Conservation (phyloP, 2,113 vertebrate species). For the Cynocephalus volans region DNA sequence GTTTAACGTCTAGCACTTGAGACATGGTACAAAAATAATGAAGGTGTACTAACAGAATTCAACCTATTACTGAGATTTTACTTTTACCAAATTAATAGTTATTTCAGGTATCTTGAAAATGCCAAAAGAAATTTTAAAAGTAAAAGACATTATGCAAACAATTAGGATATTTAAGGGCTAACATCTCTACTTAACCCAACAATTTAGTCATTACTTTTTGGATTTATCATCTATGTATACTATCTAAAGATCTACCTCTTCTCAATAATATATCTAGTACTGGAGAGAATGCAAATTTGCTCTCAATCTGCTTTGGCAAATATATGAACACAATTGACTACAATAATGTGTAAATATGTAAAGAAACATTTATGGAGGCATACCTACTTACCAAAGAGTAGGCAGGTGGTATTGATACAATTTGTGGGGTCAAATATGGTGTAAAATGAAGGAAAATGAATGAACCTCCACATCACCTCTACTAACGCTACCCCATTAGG, state of each 20-base stretch:
- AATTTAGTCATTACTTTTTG: background rate
- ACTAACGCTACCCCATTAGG: background rate
- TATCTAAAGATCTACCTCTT: background rate
- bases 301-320: background rate
- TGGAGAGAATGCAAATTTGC: background rate
- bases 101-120: constrained; percentile 8
- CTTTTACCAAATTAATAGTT: background rate
- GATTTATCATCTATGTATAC: background rate
- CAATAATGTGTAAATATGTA: background rate
- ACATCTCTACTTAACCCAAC: background rate
- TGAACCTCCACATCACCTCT: background rate
- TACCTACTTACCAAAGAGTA: background rate
- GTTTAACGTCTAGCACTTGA: constrained; percentile 2
- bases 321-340: background rate
- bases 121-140: background rate
- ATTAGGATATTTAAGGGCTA: background rate
- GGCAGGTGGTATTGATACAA: background rate
- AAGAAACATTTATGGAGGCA: background rate
- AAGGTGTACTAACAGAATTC: background rate
- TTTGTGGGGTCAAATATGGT: background rate
- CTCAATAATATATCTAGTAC: background rate
- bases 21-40: background rate
- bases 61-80: background rate
- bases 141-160: constrained; percentile 39
- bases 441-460: background rate